Base-by-base conservation (phyloP, 2,888 invertebrate species). In the Pterostichus madidus region DNA sequence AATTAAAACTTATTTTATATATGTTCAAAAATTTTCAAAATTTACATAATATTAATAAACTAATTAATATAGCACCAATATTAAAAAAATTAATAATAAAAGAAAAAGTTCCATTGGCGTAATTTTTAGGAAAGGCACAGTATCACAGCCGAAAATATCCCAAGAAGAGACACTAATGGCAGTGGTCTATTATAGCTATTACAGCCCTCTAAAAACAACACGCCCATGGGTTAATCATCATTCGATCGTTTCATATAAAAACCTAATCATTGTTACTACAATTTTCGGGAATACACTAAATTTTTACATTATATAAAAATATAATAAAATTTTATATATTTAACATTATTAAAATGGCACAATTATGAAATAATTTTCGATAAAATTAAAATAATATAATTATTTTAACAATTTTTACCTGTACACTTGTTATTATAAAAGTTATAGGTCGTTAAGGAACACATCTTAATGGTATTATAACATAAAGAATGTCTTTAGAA, bases 101-200 rank as follows among this genome's bases (percentile, higher is more conserved):
- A 49, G 13, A 49, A 64, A 71, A 11, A 71, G 68, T 71, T 71
- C 68, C 68, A 71, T 44, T 39, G 44, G 68, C 68, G 17, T 44
- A 39, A 44, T 17, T 71, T 71, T 71, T 71, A 76, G 61, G 46
- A 24, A 39, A 56, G 46, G 53, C 35, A 53, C 32, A 73, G 52
- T 71, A 80, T 80, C 80, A 80, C 80, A 80, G 68, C 80, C 71
- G 71, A 71, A 71, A 79, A 80, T 80, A 56, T 44, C 68, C 17
- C 68, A 35, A 64, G 5, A 71, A 71, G 68, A 44, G 68, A 75
- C 75, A 75, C 31, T 44, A 49, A 64, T 79, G 80, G 80, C 80
- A 80, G 80, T 80, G 80, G 56, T 71, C 52, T 68, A 49, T 80
- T 80, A 80, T 80, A 80, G 80, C 80, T 80, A 80, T 71, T 80